Base-by-base conservation (phyloP, 2,888 invertebrate genomes). In the Sabellastarte sp. region DNA sequence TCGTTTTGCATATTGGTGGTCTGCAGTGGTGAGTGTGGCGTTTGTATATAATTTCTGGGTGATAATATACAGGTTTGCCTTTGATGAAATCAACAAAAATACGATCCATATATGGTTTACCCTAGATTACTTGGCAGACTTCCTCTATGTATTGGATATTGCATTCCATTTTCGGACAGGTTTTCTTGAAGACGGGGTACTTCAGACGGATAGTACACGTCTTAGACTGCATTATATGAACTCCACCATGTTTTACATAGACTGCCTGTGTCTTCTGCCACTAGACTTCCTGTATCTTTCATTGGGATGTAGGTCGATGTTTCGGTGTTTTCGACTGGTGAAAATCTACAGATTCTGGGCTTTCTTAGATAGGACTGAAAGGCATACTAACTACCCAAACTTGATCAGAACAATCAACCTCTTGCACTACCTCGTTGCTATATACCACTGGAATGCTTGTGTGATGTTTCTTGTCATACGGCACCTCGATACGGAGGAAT, bases 371-470 rank as follows among this genome's bases (percentile, higher is more conserved):
- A 89, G 96, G 76, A 97, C 96, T 64, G 98, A 98, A 86, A 89
- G 97, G 71, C 97, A 98, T 84, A 97, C 97, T 77, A 98, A 97
- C 88, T 98, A 96, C 87, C 97, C 97, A 73, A 98, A 98, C 87
- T 88, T 96, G 80, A 95, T 85, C 60, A 74, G 85, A n/a, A 81
- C 83, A 1, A 59, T 81, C 3, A 80, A 82, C 3, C 71, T 84
- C 31, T 74, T 84, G 65, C 95, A 96, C 88, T 95, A 95, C 88
- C 89, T 96, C 83, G 88, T 96, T 87, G 95, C 95, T 87, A 93
- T 97, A 86, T 97, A 97, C 87, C 98, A 98, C 88, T 98, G 97
- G 97, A 98, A 98, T 87, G 96, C 96, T 83, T 98, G 97, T 87
- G 89, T 98, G 86, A 96, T 95, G 88, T 93, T 95, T 88, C 91